Evolutionary conservation across 2,888 invertebrate species (phyloP).

Genomic region (Polymixis flavicincta): DNA sequence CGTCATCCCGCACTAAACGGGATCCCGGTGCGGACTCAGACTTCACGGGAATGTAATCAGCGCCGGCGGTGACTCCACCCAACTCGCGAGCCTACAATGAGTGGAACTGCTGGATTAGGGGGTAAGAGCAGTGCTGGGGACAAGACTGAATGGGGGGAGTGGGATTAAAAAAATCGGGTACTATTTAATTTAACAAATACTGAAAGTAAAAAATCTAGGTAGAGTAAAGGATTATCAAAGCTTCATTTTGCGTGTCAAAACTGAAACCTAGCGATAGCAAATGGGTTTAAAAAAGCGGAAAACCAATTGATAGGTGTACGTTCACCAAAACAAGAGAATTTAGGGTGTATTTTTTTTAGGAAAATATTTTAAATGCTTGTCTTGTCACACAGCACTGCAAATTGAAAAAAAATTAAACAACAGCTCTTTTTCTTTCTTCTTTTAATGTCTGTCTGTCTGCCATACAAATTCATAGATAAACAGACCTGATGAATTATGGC

Average conservation of each 20-base stretch:
- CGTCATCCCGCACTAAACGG: slow-evolving; percentile 93
- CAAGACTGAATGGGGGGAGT: slow-evolving; percentile 36
- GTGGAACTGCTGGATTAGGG: slow-evolving; percentile 58
- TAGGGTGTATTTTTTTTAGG: background rate
- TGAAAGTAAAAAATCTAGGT: background rate
- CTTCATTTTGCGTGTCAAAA: background rate
- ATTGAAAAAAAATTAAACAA: slow-evolving; percentile 5
- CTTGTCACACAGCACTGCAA: slow-evolving; percentile 51
- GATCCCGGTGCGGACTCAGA: slow-evolving; percentile 85
- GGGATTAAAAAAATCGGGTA: background rate
- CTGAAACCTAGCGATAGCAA: background rate
- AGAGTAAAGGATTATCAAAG: background rate
- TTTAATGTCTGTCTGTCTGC: background rate
- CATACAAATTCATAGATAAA: background rate
- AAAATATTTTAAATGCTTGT: background rate
- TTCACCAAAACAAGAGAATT: background rate
- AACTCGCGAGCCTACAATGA: slow-evolving; percentile 85
- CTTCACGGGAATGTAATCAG: slow-evolving; percentile 89
- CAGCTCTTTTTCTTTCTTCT: background rate
- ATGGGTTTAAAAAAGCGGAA: background rate
- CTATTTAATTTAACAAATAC: background rate
- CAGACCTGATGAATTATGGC: slow-evolving; percentile 2
- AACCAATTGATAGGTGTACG: background rate
- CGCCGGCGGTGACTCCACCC: slow-evolving; percentile 68
- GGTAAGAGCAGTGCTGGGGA: slow-evolving; percentile 34